Conservation (phyloP, 2,888 invertebrate species). For the Tuta absoluta region DNA sequence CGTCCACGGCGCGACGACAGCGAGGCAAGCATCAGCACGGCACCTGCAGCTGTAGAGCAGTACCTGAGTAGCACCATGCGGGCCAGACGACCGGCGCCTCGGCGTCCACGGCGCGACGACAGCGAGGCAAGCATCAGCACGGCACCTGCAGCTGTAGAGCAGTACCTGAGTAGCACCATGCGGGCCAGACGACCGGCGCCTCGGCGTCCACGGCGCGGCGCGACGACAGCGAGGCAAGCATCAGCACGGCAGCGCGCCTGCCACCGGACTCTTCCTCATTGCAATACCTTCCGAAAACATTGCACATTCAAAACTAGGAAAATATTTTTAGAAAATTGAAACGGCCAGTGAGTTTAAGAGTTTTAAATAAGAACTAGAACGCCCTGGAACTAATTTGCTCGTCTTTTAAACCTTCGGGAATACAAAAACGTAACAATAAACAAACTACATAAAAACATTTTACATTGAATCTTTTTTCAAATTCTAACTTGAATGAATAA, state of each 20-base stretch:
- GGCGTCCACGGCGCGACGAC: slow-evolving; percentile 84
- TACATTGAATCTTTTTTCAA: slow-evolving; percentile 5
- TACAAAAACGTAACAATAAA: too few species aligned
- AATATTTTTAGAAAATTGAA: not conserved
- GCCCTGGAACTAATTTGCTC: not conserved
- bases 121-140: slow-evolving; percentile 69
- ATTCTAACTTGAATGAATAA: slow-evolving; percentile 13
- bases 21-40: slow-evolving; percentile 68
- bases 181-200: slow-evolving; percentile 93
- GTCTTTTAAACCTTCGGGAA: not conserved
- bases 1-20: slow-evolving; percentile 86
- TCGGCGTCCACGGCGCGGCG: slow-evolving; percentile 88
- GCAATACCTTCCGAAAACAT: slow-evolving; percentile 60
- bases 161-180: slow-evolving; percentile 95
- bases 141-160: slow-evolving; percentile 42
- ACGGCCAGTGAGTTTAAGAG: not conserved
- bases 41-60: slow-evolving; percentile 34
- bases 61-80: slow-evolving; percentile 96
- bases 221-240: slow-evolving; percentile 69
- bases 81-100: slow-evolving; percentile 95
- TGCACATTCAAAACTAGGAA: not conserved
- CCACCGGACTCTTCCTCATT: slow-evolving; percentile 51
- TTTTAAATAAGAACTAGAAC: not conserved
- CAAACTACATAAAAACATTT: too few species aligned
- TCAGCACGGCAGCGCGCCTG: slow-evolving; percentile 48